A percentile compares a stretch with the other conserved stretches of the same genome.
Evolutionary conservation across 2,888 invertebrate species (phyloP).

Genomic region (Margaritifera margaritifera): DNA sequence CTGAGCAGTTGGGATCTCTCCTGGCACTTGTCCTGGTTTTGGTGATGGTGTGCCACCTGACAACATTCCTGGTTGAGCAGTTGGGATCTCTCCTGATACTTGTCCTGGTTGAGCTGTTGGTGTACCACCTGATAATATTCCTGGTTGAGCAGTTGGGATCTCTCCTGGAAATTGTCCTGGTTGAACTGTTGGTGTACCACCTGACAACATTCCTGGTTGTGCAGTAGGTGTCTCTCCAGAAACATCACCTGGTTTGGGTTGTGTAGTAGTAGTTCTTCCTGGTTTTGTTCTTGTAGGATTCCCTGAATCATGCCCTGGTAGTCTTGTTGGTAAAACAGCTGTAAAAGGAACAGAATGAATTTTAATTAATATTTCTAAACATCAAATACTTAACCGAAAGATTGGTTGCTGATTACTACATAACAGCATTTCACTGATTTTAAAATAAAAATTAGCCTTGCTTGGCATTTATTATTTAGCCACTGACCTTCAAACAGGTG

Average conservation of each 20-base stretch:
- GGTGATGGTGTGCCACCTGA: constrained; percentile 35
- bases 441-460: no score
- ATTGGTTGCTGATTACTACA: no score
- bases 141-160: constrained; percentile 8
- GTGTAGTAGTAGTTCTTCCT: constrained; percentile 9
- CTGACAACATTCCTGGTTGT: constrained; percentile 10
- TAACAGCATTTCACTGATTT: no score
- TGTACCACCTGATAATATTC: constrained; percentile 5
- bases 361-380: constrained; percentile 11
- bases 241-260: constrained; percentile 20
- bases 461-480: no score
- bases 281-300: constrained; percentile 31
- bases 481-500: no score
- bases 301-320: constrained; percentile 21
- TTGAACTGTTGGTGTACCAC: constrained; percentile 12
- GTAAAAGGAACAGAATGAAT: constrained; percentile 21
- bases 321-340: constrained; percentile 23
- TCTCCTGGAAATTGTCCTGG: constrained; percentile 13
- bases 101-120: constrained; percentile 10
- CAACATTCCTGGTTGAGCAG: constrained; percentile 20
- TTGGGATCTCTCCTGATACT: constrained; percentile 16
- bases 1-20: constrained; percentile 3
- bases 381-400: background rate
- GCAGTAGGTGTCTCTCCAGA: constrained; percentile 32
- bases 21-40: constrained; percentile 8